Evolutionary conservation across 2,888 invertebrate species (phyloP), one percentile per base, ranked within the genome.

Genomic region (Ellobium chinense): DNA sequence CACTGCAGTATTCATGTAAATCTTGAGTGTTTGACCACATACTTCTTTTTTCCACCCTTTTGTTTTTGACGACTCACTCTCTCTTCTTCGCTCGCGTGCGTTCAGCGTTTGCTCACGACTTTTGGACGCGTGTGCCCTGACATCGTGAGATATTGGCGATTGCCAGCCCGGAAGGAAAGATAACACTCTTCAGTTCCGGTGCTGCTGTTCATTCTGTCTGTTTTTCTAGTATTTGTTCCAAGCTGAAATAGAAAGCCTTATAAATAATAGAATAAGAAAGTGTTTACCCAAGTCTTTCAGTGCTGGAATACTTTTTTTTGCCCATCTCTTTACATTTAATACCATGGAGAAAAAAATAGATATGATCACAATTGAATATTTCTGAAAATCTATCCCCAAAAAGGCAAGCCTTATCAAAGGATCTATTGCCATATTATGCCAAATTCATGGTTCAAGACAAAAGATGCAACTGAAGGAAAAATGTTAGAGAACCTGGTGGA

Each of bases 181-280:
- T 68, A 39, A 31, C 66, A 29, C 54, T 31, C 66, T 66, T 9
- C 1, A 14, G 21, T 34, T 56, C 9, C n/a, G 4, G 21, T 21
- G n/a, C 31, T 56, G 31, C 46, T 46, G 18, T 46, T 46, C 46
- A 12, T 46, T 7, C 46, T 46, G 46, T 46, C 46, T 7, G 29
- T 56, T 56, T 0, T n/a, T n/a, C 29, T 0, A 18, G 1, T 14
- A 27, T 72, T 72, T 36, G 58, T 36, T 58, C 5, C 34, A 21
- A 2, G 39, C 46, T 14, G 68, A 29, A 29, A 70, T 72, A 36
- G 58, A 34, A 72, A 56, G n/a, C 58, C 37, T 72, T 60, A 72
- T 72, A 72, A 29, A 72, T 72, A 72, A 72, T 72, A 58, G 36
- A 72, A 58, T 2, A 72, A 36, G 58, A 9, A 24, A 60, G 5